Evolutionary conservation across 1,140 invertebrate species (phyloP), one percentile per base, ranked within the genome.

Genomic region (Papilio polytes): DNA sequence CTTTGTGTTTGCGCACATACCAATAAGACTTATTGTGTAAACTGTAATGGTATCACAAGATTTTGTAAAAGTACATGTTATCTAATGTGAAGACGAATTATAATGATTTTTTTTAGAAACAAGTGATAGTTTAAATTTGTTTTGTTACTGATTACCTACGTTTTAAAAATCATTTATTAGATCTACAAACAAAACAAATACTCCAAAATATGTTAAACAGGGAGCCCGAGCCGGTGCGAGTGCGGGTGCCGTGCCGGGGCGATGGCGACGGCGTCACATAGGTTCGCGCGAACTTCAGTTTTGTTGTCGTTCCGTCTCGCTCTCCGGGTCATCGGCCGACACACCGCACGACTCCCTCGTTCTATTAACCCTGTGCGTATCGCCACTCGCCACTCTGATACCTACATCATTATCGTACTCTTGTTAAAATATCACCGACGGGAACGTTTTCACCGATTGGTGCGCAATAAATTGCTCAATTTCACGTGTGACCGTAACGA

Each of bases 271-370:
- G 81, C 86, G 87, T 87, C 86, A 85, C 80, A 63, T 15, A 82
- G 84, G 82, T 87, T 80, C 89, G 92, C 89, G 88, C 90, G 87
- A 94, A 94, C 92, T 94, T 94, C 93, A 93, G 84, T 82, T 90
- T 93, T 94, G 92, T 94, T 94, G 92, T 94, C 89, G 88, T 82
- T 94, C 92, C 80, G 84, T 94, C 93, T 93, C 92, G 83, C 89
- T 94, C 92, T 92, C 78, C 87, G 82, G 93, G 92, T 94, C 93
- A 93, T 93, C 91, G 93, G 86, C 92, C 93, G 84, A 88, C 85
- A 88, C 87, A 90, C 86, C 87, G 90, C 90, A 85, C 86, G 82
- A 88, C 88, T 91, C 89, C 91, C 89, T 93, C 90, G 89, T 91
- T 91, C 91, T 94, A 92, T 92, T 93, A 93, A 93, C 92, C 92